Percentiles rank a stretch among this genome's conserved stretches.
phyloP scores from a whole-genome alignment of 2,113 vertebrate genomes.

The Puffinus mauretanicus region DNA sequence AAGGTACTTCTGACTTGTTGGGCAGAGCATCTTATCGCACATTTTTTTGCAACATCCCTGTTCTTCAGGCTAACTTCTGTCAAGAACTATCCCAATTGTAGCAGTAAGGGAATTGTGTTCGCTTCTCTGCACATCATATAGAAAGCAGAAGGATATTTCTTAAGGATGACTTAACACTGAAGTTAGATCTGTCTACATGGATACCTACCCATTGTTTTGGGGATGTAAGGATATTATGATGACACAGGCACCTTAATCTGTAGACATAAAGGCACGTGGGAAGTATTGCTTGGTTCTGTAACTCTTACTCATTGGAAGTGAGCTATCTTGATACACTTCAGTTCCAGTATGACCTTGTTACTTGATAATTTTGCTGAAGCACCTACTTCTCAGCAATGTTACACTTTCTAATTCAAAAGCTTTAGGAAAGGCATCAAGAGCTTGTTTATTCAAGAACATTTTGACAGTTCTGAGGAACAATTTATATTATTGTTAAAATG shows the following conservation, averaged over 20 bases:
- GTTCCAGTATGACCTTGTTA: neutral
- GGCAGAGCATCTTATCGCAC: neutral
- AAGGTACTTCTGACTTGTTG: neutral
- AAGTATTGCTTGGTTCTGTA: neutral
- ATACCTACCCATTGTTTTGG: neutral
- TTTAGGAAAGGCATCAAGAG: neutral
- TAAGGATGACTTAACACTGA: neutral
- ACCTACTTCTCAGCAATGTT: neutral
- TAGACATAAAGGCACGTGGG: neutral
- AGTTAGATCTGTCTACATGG: neutral
- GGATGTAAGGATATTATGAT: neutral
- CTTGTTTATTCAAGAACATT: neutral
- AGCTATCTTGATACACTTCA: neutral
- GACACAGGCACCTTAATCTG: neutral
- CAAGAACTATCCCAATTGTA: neutral
- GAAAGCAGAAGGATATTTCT: neutral
- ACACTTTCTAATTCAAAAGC: neutral
- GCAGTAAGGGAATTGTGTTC: neutral
- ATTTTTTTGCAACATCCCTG: neutral
- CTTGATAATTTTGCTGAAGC: neutral
- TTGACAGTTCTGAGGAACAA: neutral
- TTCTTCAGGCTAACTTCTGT: neutral
- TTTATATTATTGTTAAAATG: neutral
- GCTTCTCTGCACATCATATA: neutral
- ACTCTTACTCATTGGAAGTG: neutral